These are phyloP conservation scores for Plebejus melissa DNA, from an alignment of 2,888 invertebrate species.

Conservation along the genomic window DNA sequence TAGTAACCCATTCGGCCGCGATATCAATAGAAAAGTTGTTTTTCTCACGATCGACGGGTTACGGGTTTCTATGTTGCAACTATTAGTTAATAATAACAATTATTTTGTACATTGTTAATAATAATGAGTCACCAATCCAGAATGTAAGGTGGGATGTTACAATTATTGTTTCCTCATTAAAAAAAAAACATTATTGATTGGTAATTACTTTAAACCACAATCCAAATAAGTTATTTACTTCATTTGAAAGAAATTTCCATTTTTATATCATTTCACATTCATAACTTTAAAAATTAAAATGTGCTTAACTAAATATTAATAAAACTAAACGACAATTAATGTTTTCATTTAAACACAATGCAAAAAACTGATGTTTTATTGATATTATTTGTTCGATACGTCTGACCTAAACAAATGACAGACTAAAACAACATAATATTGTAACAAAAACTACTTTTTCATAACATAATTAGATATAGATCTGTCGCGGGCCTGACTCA, in stretches of 20 bases:
- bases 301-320: no score
- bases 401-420: not conserved
- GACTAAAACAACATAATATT: not conserved
- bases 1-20: not conserved
- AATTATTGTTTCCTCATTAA: not conserved
- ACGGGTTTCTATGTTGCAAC: no score
- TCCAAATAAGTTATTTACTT: no score
- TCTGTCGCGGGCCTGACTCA: no score
- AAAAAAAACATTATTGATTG: not conserved
- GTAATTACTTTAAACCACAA: no score
- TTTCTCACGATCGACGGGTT: no score
- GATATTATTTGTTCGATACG: not conserved
- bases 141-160: no score
- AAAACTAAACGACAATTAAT: not conserved
- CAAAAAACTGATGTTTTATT: not conserved
- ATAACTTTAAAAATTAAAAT: no score
- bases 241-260: no score
- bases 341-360: not conserved
- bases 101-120: not conserved
- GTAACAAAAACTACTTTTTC: conserved; percentile 14
- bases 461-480: not conserved
- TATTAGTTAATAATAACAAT: no score
- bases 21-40: no score
- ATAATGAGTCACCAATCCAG: not conserved
- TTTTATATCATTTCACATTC: no score